A percentile compares a stretch with the other conserved stretches of the same genome.
Evolutionary conservation across 2,113 vertebrate genomes (phyloP).

Genomic region (Pterocles gutturalis): DNA sequence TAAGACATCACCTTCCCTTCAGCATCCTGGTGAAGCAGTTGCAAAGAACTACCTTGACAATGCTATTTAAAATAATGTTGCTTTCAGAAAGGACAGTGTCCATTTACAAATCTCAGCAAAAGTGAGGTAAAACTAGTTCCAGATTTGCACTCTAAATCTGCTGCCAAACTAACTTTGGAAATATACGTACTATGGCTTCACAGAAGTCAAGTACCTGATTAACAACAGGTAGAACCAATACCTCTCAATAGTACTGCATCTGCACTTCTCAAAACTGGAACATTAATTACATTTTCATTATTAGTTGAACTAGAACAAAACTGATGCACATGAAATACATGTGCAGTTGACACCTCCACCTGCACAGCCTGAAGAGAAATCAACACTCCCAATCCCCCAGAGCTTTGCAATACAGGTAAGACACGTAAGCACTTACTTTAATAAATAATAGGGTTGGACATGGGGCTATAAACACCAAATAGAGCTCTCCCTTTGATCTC

Average conservation of each 20-base stretch:
- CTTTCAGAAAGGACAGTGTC: background rate
- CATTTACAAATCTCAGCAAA: background rate
- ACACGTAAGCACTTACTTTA: background rate
- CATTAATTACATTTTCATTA: background rate
- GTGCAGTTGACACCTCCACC: background rate
- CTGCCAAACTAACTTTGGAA: background rate
- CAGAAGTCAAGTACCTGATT: background rate
- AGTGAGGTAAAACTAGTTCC: background rate
- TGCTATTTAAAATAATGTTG: background rate
- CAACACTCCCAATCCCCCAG: background rate
- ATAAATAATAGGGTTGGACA: background rate
- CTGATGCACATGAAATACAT: background rate
- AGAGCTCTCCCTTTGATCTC: slow-evolving; percentile 31
- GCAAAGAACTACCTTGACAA: background rate
- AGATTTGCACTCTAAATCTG: background rate
- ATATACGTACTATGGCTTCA: background rate
- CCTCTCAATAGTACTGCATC: background rate
- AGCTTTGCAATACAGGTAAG: background rate
- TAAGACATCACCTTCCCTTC: background rate
- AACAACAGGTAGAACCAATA: background rate
- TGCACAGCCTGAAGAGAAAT: background rate
- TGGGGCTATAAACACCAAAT: background rate
- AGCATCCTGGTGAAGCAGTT: background rate
- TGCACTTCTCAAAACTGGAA: background rate
- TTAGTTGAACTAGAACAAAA: background rate